Evolutionary conservation across 2,888 invertebrate species (phyloP), one percentile per base, ranked within the genome.

Genomic region (Heliconius cydno): DNA sequence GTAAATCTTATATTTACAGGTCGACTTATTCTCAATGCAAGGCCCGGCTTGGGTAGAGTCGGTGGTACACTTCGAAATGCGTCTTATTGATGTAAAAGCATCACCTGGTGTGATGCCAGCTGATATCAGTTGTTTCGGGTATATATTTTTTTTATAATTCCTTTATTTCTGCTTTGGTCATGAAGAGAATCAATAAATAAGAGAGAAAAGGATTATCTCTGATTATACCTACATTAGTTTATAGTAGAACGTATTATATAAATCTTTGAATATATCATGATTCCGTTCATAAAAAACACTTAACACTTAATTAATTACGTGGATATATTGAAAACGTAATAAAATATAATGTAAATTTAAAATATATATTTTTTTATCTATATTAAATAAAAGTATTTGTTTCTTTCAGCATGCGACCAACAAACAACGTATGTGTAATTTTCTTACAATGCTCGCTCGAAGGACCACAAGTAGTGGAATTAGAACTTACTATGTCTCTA

Each of bases 391-490:
- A 57, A 22, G 3, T 7, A 57, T 13, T 28, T 25, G 2, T 25
- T 25, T 63, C 71, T 89, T 87, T 1, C 89, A 96, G 96, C 83
- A 95, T 95, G 88, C 90, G 95, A n/a, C 96, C 96, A n/a, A 91
- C 89, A 1, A 94, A 95, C 77, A 97, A 97, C 86, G 96, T 97
- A 83, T 98, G 98, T 65, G 96, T 97, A 77, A 95, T 99, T 13
- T 96, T 97, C 7, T 93, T 99, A 46, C 96, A 97, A 41, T 96
- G 96, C 85, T 95, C 97, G 12, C 96, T 99, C 57, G 95, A 96
- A 66, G 99, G 98, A 0, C 98, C 99, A 0, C 99, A 99, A 88
- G 98, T 98, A 85, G 96, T 98, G n/a, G 98, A 98, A 86, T 91
- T 99, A 73, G 97, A 98, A 87, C 95, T 99, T 3, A 97, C 96